Conservation (phyloP, 1,140 invertebrate species). For the Eubasilissa regina region DNA sequence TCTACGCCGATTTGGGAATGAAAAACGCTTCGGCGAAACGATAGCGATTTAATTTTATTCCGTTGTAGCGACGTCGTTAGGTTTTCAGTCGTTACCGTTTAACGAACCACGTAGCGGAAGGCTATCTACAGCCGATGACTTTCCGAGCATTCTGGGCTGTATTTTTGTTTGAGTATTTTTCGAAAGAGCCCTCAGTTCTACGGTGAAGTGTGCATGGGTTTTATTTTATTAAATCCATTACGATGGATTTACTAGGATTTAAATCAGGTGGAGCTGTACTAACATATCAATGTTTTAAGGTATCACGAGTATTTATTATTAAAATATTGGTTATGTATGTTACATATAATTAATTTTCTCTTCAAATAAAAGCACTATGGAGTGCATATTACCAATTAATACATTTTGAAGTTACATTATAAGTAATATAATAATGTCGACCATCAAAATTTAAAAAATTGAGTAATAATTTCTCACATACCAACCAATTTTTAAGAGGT, state of each 20-base stretch:
- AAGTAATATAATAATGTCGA: no score
- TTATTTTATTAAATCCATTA: not conserved
- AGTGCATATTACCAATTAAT: no score
- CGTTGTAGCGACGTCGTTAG: constrained; percentile 41
- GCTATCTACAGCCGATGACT: constrained; percentile 7
- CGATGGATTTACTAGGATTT: no score
- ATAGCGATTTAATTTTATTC: constrained; percentile 44
- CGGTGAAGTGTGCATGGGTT: not conserved
- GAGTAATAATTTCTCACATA: no score
- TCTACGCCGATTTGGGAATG: constrained; percentile 31
- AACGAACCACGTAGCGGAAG: constrained; percentile 49
- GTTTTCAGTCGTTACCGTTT: constrained; percentile 31
- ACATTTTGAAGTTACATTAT: no score
- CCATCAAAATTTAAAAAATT: no score
- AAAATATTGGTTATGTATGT: no score
- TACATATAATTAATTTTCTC: not conserved
- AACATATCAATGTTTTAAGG: no score
- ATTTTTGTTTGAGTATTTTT: constrained; percentile 3
- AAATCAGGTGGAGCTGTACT: no score
- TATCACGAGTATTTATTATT: no score
- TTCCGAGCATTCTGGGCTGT: constrained; percentile 16
- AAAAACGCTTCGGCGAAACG: constrained; percentile 34
- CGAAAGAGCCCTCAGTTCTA: not conserved
- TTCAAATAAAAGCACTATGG: not conserved
- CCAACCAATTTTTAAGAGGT: no score